A percentile compares a stretch with the other conserved stretches of the same genome.
Conservation (phyloP, 2,797 vertebrate genomes). For the Sebastes alutus region DNA sequence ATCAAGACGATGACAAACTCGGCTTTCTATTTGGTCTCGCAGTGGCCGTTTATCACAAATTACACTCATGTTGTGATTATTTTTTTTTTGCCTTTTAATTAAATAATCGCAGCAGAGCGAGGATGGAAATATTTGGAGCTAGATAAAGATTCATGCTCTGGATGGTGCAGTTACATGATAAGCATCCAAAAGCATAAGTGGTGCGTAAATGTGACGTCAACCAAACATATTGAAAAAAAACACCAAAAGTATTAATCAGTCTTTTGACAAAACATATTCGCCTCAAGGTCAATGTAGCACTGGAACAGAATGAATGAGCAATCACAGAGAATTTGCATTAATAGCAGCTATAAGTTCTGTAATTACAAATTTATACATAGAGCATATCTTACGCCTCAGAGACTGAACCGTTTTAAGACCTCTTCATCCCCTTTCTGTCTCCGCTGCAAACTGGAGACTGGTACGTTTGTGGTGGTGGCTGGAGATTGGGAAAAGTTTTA, state of each 20-base stretch:
- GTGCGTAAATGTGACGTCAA: background rate
- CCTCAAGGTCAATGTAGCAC: background rate
- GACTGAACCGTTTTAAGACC: too few relatives aligned
- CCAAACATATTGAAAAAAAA: background rate
- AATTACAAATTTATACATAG: background rate
- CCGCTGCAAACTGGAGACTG: too few relatives aligned
- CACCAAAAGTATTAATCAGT: background rate
- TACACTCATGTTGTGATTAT: conserved; percentile 34
- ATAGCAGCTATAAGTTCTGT: background rate
- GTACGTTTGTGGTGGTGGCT: too few relatives aligned
- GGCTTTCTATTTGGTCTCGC: conserved; percentile 15
- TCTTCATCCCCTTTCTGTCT: too few relatives aligned
- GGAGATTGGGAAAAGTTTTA: too few relatives aligned
- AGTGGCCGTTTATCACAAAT: conserved; percentile 30
- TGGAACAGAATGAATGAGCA: background rate
- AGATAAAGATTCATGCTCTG: background rate
- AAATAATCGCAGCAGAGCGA: conserved; percentile 4
- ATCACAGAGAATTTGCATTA: background rate
- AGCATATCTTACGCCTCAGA: too few relatives aligned
- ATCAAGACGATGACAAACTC: conserved; percentile 36
- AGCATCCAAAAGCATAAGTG: background rate
- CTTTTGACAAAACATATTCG: background rate
- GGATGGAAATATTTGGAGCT: background rate
- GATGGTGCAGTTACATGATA: background rate
- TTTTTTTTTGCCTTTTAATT: background rate